Percentiles rank a stretch among this genome's conserved stretches.
Conservation (phyloP, 2,888 invertebrate species). For the Drosophila kambysellisi region DNA sequence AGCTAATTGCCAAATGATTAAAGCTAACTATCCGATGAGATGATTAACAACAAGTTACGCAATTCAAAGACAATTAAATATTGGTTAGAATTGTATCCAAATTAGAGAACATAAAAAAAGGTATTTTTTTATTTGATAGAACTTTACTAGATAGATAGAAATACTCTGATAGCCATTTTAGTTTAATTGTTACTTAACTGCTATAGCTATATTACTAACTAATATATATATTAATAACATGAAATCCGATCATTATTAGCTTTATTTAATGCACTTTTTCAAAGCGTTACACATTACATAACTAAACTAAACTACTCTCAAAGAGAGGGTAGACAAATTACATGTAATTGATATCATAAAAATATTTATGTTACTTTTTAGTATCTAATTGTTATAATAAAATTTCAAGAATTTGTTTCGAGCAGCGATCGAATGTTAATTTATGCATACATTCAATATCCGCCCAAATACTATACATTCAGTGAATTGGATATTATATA, state of each 20-base stretch:
- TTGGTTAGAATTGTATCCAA: constrained; percentile 17
- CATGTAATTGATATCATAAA: constrained; percentile 1
- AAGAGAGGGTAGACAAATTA: background rate
- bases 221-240: background rate
- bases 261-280: background rate
- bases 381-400: background rate
- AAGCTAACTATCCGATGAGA: constrained; percentile 30
- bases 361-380: background rate
- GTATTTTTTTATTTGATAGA: background rate
- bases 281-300: background rate
- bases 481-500: background rate
- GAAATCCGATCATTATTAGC: background rate
- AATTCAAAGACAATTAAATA: constrained; percentile 33
- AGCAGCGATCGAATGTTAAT: too few relatives aligned
- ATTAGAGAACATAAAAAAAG: constrained; percentile 6
- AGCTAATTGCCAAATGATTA: constrained; percentile 46
- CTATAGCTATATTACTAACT: too few relatives aligned
- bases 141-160: background rate
- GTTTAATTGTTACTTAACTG: background rate
- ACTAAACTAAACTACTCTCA: background rate
- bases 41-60: constrained; percentile 32
- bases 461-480: background rate
- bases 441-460: constrained; percentile 3
- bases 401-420: background rate
- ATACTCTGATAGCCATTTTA: background rate